Base-by-base conservation (phyloP, 2,113 vertebrate species). In the Pipra filicauda region DNA sequence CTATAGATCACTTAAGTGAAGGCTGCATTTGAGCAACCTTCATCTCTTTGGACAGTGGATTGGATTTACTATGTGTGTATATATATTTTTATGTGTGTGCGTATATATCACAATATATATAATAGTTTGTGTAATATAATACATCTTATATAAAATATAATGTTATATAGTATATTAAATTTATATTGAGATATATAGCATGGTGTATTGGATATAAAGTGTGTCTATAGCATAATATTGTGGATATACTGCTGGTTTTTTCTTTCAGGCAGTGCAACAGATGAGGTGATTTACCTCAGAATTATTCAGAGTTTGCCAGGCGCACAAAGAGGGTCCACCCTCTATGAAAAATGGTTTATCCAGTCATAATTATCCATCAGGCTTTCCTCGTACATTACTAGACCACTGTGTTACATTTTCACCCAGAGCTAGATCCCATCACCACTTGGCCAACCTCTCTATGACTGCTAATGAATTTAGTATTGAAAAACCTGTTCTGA, bases 1-100 rank as follows among this genome's bases (percentile, higher is more conserved):
- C 76, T 72, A 61, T 46, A 92, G 61, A 95, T 95, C 83, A 90
- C 64, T 79, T 88, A 79, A 92, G 52, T 9, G 76, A 93, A 94
- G 65, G 73, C 75, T 94, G 54, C 39, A 43, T 81, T 86, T 91
- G 80, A 89, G 61, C 76, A 91, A 19, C 84, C 49, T 83, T 75
- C 52, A 41, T 75, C 39, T 62, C n/a, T 94, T 92, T 85, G 49
- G 70, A 55, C 43, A 35, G 61, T 35, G 39, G 59, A 52, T 85
- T 92, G 52, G 55, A 58, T 89, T 51, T 74, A 85, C 57, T 79
- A 1, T 74, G 11, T 73, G 11, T 65, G 5, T 61, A 5, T 69
- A 6, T 54, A 51, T 93, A 11, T 88, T 21, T 51, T 12, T 74
- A 11, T 84, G n/a, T 84, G 27, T 43, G 9, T 39, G 9, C 35